Evolutionary conservation across 2,113 vertebrate species (phyloP).

Genomic region (Trogon surrucura): DNA sequence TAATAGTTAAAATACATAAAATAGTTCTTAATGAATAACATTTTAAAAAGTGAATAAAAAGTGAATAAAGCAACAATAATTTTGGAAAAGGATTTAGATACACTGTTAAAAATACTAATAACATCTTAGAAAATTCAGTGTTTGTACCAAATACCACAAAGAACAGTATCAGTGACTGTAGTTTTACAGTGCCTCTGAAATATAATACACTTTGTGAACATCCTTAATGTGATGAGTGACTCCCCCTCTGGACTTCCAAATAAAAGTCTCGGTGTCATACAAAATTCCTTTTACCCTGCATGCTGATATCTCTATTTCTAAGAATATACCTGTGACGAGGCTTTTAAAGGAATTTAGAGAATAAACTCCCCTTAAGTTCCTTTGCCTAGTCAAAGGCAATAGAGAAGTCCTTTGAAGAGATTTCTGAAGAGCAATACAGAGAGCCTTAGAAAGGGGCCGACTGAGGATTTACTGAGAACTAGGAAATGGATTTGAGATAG

Average conservation of each 20-base stretch:
- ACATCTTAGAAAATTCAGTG: background rate
- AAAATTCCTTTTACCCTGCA: background rate
- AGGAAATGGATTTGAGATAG: background rate
- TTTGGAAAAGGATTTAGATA: background rate
- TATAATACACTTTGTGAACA: background rate
- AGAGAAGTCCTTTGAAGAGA: background rate
- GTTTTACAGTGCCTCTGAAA: background rate
- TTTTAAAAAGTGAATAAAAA: background rate
- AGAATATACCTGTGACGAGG: background rate
- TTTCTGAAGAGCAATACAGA: background rate
- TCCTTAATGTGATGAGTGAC: background rate
- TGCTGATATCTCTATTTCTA: background rate
- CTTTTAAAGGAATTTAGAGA: conserved; percentile 8
- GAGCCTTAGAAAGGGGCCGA: background rate
- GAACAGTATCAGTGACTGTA: background rate
- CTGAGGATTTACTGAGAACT: background rate
- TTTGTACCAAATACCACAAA: background rate
- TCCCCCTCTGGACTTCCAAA: background rate
- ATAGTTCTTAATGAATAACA: background rate
- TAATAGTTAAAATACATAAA: background rate
- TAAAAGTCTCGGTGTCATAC: background rate
- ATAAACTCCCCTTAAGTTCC: background rate
- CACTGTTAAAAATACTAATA: background rate
- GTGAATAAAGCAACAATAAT: background rate
- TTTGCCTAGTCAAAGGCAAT: background rate